Conservation (phyloP, 2,797 vertebrate species). For the Clarias laeviceps region DNA sequence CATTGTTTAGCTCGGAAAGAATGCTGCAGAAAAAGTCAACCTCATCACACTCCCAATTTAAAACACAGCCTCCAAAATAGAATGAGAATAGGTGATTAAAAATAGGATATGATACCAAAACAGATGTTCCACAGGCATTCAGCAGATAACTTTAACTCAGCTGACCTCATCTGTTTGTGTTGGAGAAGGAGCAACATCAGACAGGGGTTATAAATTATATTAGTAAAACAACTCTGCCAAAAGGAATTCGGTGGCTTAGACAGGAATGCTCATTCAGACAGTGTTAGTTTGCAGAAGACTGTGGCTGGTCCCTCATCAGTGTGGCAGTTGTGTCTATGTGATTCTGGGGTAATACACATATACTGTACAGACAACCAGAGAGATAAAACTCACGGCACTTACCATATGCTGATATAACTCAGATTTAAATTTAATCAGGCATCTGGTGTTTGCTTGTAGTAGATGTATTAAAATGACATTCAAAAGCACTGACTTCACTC, state of each 20-base stretch:
- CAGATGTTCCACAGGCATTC: slow-evolving; percentile 57
- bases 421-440: slow-evolving; percentile 32
- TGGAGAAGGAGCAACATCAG: slow-evolving; percentile 13
- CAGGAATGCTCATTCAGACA: slow-evolving; percentile 30
- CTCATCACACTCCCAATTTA: slow-evolving; percentile 69
- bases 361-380: not conserved
- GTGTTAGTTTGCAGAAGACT: slow-evolving; percentile 16
- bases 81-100: slow-evolving; percentile 74
- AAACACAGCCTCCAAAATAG: slow-evolving; percentile 73
- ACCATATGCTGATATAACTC: slow-evolving; percentile 16
- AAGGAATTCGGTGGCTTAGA: slow-evolving; percentile 40
- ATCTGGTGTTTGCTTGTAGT: not conserved
- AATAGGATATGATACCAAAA: slow-evolving; percentile 65
- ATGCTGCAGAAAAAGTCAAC: slow-evolving; percentile 66
- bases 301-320: not conserved
- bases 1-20: slow-evolving; percentile 65
- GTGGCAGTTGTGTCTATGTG: not conserved
- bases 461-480: not conserved
- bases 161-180: slow-evolving; percentile 27
- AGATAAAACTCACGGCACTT: slow-evolving; percentile 17
- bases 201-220: slow-evolving; percentile 39
- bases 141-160: slow-evolving; percentile 29
- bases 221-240: slow-evolving; percentile 21
- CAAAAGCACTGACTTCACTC: not conserved
- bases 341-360: slow-evolving; percentile 2